Conservation (phyloP, 2,888 invertebrate genomes). For the Sabatieria punctata region DNA sequence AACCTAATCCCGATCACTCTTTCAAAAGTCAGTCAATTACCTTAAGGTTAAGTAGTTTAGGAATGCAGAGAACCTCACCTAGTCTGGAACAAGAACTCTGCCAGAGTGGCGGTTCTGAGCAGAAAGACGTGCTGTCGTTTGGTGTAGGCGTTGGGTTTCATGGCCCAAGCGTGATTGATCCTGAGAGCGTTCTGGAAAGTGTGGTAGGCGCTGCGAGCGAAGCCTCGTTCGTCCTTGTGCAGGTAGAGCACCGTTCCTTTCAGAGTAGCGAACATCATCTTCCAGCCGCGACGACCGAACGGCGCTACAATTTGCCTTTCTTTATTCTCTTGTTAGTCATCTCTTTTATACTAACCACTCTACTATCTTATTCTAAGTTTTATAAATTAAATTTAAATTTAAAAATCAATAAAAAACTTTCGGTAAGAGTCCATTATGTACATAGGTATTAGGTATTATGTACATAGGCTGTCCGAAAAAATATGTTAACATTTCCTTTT, state of each 20-base stretch:
- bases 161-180: conserved; percentile 86
- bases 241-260: conserved; percentile 85
- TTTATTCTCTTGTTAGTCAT: too few relatives aligned
- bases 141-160: conserved; percentile 62
- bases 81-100: conserved; percentile 94
- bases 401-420: too few relatives aligned
- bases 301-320: conserved; percentile 37
- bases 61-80: conserved; percentile 47
- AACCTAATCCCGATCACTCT: too few relatives aligned
- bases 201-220: conserved; percentile 38
- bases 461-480: too few relatives aligned
- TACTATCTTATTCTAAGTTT: too few relatives aligned
- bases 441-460: too few relatives aligned
- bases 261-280: conserved; percentile 93
- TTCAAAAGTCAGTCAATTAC: too few relatives aligned
- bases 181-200: conserved; percentile 40
- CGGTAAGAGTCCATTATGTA: too few relatives aligned
- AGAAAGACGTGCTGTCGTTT: conserved; percentile 96
- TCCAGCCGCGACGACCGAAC: conserved; percentile 93
- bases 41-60: too few relatives aligned
- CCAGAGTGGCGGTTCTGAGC: conserved; percentile 87
- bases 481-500: too few relatives aligned
- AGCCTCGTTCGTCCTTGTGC: conserved; percentile 47
- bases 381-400: too few relatives aligned
- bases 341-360: too few relatives aligned